These are phyloP conservation scores for Eristalis arbustorum DNA, from an alignment of 2,888 invertebrate genomes.

Conservation along the genomic window DNA sequence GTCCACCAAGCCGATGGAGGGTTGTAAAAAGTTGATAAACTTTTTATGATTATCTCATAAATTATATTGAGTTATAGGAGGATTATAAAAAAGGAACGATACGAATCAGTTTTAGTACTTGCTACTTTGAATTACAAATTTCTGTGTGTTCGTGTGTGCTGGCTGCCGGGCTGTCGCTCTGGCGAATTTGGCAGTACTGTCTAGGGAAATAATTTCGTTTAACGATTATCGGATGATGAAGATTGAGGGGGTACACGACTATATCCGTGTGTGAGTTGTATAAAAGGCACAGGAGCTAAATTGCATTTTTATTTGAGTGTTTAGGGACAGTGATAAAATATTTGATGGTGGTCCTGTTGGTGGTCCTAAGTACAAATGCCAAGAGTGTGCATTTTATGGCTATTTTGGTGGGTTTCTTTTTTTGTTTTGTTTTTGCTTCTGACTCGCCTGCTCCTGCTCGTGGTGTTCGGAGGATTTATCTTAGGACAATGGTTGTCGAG, in stretches of 20 bases:
- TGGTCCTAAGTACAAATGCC: constrained; percentile 13
- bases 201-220: constrained; percentile 39
- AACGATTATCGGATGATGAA: constrained; percentile 64
- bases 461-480: constrained; percentile 18
- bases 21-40: constrained; percentile 66
- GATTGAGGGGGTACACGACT: constrained; percentile 9
- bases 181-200: constrained; percentile 33
- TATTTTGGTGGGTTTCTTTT: neutral
- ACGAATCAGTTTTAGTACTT: constrained; percentile 64
- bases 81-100: constrained; percentile 58
- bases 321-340: constrained; percentile 48
- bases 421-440: neutral
- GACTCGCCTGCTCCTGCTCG: neutral
- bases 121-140: constrained; percentile 68
- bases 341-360: constrained; percentile 9
- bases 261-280: neutral
- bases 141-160: constrained; percentile 17
- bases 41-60: constrained; percentile 67
- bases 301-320: constrained; percentile 64
- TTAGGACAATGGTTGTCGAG: constrained; percentile 14
- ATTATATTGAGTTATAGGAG: constrained; percentile 64
- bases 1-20: constrained; percentile 12
- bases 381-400: constrained; percentile 29
- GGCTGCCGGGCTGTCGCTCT: neutral
- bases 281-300: constrained; percentile 50